A percentile compares a stretch with the other conserved stretches of the same genome.
phyloP scores from a whole-genome alignment of 2,797 vertebrate species.

The Borostomias antarcticus region DNA sequence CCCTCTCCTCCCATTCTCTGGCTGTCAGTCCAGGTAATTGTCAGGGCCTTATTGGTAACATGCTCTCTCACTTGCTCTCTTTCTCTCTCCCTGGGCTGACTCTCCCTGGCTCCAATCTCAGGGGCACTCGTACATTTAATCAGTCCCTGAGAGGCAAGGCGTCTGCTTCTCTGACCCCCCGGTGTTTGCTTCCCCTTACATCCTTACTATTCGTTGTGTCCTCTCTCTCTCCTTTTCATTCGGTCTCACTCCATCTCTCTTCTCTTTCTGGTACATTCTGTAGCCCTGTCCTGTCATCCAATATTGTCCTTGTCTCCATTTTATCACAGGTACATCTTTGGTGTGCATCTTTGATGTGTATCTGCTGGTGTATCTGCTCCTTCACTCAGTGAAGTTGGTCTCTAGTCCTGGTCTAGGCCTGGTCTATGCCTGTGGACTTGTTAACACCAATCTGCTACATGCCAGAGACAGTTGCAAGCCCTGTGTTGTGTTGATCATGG shows the following conservation, averaged over 20 bases:
- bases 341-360: not conserved
- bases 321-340: not conserved
- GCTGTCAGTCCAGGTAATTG: slow-evolving; percentile 87
- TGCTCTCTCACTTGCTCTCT: slow-evolving; percentile 34
- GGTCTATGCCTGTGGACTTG: not conserved
- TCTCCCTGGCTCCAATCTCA: slow-evolving; percentile 15
- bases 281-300: slow-evolving; percentile 2
- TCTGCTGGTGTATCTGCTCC: not conserved
- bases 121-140: slow-evolving; percentile 26
- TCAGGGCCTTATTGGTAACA: slow-evolving; percentile 82
- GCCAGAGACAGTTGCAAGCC: not conserved
- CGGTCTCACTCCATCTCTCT: not conserved
- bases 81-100: slow-evolving; percentile 44
- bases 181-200: not conserved
- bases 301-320: not conserved
- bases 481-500: not conserved
- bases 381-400: not conserved
- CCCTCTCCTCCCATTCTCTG: slow-evolving; percentile 78
- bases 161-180: slow-evolving; percentile 24
- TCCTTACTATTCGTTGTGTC: not conserved
- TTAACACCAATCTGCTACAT: slow-evolving; percentile 4
- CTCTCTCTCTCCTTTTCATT: not conserved
- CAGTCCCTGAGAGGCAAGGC: slow-evolving; percentile 27
- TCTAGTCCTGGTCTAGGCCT: not conserved
- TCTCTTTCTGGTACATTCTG: not conserved